Base-by-base conservation (phyloP, 1,140 invertebrate genomes). In the Leptoteleia sp. region DNA sequence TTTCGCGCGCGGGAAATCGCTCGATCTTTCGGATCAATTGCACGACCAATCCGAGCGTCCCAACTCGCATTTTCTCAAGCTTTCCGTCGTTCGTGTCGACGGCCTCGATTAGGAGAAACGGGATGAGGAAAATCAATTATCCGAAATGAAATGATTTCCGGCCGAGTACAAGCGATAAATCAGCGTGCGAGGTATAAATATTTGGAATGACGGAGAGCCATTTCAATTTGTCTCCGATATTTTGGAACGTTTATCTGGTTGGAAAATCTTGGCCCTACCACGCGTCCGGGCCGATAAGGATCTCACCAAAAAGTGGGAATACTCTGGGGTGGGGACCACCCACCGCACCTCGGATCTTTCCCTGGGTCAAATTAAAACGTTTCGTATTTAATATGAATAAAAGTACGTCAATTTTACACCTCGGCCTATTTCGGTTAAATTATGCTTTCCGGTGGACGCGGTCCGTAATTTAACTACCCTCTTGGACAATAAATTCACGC, bases 401-500 rank as follows among this genome's bases (percentile, higher is more conserved):
- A 77, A 50, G 50, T 57, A 42, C 33, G 19, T 65, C 25, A 55
- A 25, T 6, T 77, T 70, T 70, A 70, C 59, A 57, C 64, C 57
- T 70, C 35, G 11, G 11, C 48, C 17, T 48, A 40, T 70, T 54
- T 4, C 35, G 13, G 8, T 15, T 52, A 19, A 67, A 67, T 43
- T 67, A 73, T 64, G 19, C 27, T 16, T 37, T 29, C 1, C 31
- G n/a, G 35, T 15, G 5, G 7, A 3, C 29, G 11, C n/a, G 50
- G 31, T 15, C 1, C 64, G 40, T 59, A 55, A 70, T 77, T 70
- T 77, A 77, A 77, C 65, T 50, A 77, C 73, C 50, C 42, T 12
- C 12, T 65, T 68, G 38, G 45, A 71, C 57, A 72, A 78, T 71
- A 72, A 78, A 78, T 78, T 78, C 54, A 71, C 54, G 75, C 75